Conservation (phyloP, 2,113 vertebrate genomes). For the Edolisoma coerulescens region DNA sequence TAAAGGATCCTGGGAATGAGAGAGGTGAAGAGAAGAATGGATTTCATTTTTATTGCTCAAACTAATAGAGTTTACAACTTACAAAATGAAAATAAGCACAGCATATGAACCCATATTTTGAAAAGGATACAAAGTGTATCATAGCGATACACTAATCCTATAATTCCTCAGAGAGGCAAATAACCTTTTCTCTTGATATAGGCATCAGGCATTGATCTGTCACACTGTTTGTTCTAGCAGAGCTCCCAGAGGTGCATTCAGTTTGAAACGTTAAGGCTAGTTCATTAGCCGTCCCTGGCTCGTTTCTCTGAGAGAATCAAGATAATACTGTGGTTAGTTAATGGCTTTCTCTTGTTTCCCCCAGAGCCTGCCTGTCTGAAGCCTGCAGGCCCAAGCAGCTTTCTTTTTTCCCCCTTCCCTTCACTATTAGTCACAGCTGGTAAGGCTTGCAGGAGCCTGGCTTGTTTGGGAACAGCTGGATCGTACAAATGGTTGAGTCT, state of each 20-base stretch:
- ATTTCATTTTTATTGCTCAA: neutral
- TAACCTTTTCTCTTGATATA: slow-evolving; percentile 96
- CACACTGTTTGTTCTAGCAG: slow-evolving; percentile 91
- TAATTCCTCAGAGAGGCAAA: slow-evolving; percentile 87
- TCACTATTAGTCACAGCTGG: slow-evolving; percentile 82
- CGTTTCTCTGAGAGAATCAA: slow-evolving; percentile 92
- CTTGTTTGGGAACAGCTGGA: slow-evolving; percentile 70
- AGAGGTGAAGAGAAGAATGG: neutral
- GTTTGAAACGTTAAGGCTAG: slow-evolving; percentile 84
- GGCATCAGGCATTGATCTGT: slow-evolving; percentile 94
- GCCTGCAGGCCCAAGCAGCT: slow-evolving; percentile 83
- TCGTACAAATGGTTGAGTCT: slow-evolving; percentile 22
- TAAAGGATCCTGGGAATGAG: neutral
- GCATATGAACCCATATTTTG: slow-evolving; percentile 64
- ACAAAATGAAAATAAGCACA: slow-evolving; percentile 4
- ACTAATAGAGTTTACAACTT: slow-evolving; percentile 11
- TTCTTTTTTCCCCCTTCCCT: slow-evolving; percentile 63
- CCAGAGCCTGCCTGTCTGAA: slow-evolving; percentile 92
- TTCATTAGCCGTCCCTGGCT: slow-evolving; percentile 93
- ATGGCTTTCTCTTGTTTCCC: slow-evolving; percentile 99
- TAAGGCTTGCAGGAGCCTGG: slow-evolving; percentile 64
- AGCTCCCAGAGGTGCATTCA: slow-evolving; percentile 86
- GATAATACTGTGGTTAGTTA: slow-evolving; percentile 99
- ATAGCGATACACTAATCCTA: slow-evolving; percentile 73
- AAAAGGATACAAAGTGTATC: slow-evolving; percentile 71